phyloP scores from a whole-genome alignment of 2,113 vertebrate species.

The Ctenomys sociabilis region DNA sequence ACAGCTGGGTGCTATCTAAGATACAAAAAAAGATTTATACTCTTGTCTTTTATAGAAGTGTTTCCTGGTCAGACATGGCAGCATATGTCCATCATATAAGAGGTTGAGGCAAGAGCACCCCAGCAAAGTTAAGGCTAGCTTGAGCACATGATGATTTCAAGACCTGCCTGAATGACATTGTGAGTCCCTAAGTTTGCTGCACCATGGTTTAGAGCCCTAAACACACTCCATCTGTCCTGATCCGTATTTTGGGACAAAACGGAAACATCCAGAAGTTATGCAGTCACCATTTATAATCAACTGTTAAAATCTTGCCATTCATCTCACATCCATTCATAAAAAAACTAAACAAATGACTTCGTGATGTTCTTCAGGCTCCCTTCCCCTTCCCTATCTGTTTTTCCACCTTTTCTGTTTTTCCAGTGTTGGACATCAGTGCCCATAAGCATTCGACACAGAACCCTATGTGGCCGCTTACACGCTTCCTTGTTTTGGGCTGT shows the following conservation, averaged over 20 bases:
- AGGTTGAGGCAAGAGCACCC: background rate
- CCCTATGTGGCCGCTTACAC: too few relatives aligned
- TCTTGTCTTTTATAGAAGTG: background rate
- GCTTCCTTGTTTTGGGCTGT: background rate
- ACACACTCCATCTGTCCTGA: too few relatives aligned
- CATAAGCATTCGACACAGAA: too few relatives aligned
- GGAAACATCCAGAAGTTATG: background rate
- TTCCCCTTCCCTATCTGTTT: background rate
- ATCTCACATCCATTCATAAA: slow-evolving; percentile 4
- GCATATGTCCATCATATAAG: background rate
- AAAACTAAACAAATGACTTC: background rate
- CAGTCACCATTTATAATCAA: background rate
- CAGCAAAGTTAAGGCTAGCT: background rate
- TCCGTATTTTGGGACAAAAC: background rate
- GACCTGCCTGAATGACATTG: too few relatives aligned
- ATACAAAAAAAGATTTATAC: background rate
- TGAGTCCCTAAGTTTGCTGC: background rate
- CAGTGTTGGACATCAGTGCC: too few relatives aligned
- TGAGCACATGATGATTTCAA: background rate
- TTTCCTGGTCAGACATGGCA: background rate
- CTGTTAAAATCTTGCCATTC: background rate
- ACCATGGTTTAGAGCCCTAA: too few relatives aligned
- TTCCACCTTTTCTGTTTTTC: too few relatives aligned
- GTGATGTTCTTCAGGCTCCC: background rate
- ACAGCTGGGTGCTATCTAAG: background rate